phyloP scores from a whole-genome alignment of 1,140 invertebrate genomes.

The Spodoptera frugiperda region DNA sequence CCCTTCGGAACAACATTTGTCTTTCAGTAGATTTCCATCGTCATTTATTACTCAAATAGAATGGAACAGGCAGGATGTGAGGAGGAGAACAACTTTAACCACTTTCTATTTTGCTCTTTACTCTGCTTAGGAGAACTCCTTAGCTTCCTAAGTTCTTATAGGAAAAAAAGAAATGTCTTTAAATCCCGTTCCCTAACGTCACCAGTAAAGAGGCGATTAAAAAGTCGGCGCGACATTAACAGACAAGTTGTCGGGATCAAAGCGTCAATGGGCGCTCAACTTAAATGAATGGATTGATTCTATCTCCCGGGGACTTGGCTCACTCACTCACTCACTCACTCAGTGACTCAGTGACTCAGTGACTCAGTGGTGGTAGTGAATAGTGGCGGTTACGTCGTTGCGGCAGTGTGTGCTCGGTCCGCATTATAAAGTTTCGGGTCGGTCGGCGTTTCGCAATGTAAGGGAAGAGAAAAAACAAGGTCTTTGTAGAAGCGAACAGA shows the following conservation, averaged over 20 bases:
- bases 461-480: constrained; percentile 11
- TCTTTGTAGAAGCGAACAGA: constrained; percentile 18
- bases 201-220: constrained; percentile 30
- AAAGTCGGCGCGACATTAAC: constrained; percentile 8
- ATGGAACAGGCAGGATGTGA: no score
- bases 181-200: constrained; percentile 8
- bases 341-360: background rate
- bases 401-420: background rate
- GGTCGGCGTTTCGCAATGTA: background rate
- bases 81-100: no score
- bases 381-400: constrained; percentile 5
- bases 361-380: background rate
- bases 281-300: constrained; percentile 40
- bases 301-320: constrained; percentile 22
- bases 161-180: background rate
- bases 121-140: no score
- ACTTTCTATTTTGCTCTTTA: no score
- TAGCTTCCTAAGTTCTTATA: no score
- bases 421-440: constrained; percentile 13
- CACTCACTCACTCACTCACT: constrained; percentile 4
- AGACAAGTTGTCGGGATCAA: constrained; percentile 36
- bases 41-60: no score
- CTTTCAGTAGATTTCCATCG: background rate
- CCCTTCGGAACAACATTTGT: background rate
- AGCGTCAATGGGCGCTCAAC: constrained; percentile 25